Evolutionary conservation across 2,113 vertebrate genomes (phyloP).

Genomic region (Jaculus jaculus): DNA sequence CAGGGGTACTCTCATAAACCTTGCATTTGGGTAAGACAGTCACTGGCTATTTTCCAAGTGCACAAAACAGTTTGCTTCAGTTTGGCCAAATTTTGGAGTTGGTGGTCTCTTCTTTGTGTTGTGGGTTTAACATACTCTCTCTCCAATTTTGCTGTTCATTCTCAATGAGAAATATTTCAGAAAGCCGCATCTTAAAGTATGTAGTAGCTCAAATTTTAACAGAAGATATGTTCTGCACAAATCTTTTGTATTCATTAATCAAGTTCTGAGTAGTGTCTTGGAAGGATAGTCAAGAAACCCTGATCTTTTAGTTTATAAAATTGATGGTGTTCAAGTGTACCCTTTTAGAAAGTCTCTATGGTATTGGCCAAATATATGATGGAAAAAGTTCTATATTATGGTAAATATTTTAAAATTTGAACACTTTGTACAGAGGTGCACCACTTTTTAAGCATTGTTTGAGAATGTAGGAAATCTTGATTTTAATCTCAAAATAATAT

Average conservation of each 20-base stretch:
- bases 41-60: too few species aligned
- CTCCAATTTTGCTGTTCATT: background rate
- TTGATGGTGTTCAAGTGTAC: background rate
- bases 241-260: background rate
- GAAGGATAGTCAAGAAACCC: background rate
- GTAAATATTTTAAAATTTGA: background rate
- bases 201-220: background rate
- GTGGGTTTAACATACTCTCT: background rate
- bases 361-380: background rate
- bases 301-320: background rate
- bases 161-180: background rate
- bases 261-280: background rate
- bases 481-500: background rate
- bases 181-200: background rate
- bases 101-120: too few species aligned
- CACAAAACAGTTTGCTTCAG: too few species aligned
- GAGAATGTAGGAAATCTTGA: background rate
- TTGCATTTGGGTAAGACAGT: too few species aligned
- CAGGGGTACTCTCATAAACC: too few species aligned
- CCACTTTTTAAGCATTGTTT: background rate
- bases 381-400: background rate
- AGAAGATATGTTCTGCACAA: background rate
- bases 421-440: background rate
- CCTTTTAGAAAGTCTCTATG: background rate
- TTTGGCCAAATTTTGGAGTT: too few species aligned